A percentile compares a stretch with the other conserved stretches of the same genome.
These are phyloP conservation scores for Biston betularia DNA, from an alignment of 2,888 invertebrate genomes.

Conservation along the genomic window DNA sequence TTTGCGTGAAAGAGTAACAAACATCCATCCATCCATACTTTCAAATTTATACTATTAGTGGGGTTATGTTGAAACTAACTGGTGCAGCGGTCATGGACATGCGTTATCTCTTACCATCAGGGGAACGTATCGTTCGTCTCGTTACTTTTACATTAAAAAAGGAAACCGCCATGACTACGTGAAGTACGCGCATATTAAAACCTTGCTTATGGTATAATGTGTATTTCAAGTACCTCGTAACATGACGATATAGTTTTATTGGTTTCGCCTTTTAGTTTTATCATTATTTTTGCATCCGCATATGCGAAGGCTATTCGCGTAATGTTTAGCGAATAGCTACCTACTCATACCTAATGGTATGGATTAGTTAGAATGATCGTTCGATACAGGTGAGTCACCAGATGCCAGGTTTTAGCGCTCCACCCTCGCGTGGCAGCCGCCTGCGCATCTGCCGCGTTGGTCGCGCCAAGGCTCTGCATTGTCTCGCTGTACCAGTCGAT, in stretches of 20 bases:
- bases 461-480: constrained; percentile 25
- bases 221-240: constrained; percentile 29
- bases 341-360: not conserved
- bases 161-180: not conserved
- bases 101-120: too few species aligned
- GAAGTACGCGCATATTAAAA: not conserved
- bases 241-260: constrained; percentile 25
- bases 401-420: constrained; percentile 8
- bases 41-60: too few species aligned
- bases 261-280: constrained; percentile 29
- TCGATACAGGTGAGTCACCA: constrained; percentile 25
- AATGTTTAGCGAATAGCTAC: constrained; percentile 27
- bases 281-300: constrained; percentile 33
- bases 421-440: constrained; percentile 34
- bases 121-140: too few species aligned
- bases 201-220: not conserved
- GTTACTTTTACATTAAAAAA: too few species aligned
- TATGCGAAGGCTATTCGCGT: constrained; percentile 35
- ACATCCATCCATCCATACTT: too few species aligned
- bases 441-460: constrained; percentile 33
- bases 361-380: constrained; percentile 11
- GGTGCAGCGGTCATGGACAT: too few species aligned
- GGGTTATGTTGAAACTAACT: too few species aligned
- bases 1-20: too few species aligned
- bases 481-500: constrained; percentile 12